phyloP scores from a whole-genome alignment of 1,140 invertebrate species.

The Mizuhopecten yessoensis region DNA sequence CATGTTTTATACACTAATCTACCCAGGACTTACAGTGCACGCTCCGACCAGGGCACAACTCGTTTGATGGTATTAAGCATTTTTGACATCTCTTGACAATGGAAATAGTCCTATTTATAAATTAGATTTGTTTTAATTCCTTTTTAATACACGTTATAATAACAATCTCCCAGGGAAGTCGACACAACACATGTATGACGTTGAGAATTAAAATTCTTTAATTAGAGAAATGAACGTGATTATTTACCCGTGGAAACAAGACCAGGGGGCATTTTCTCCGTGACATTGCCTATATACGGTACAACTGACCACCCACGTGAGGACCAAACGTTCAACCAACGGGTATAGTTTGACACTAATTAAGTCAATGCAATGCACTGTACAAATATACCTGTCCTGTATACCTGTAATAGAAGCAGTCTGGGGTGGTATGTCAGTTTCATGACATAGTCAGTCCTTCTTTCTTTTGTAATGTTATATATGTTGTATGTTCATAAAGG shows the following conservation, averaged over 20 bases:
- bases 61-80: not conserved
- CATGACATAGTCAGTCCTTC: not conserved
- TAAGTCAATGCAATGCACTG: not conserved
- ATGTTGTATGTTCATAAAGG: not conserved
- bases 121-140: slow-evolving; percentile 34
- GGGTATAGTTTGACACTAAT: not conserved
- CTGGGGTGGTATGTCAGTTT: not conserved
- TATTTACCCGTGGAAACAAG: not conserved
- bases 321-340: not conserved
- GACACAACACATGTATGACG: not conserved
- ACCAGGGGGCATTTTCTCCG: slow-evolving; percentile 8
- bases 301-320: slow-evolving; percentile 3
- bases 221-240: not conserved
- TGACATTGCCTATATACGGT: not conserved
- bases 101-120: not conserved
- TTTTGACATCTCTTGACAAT: not conserved
- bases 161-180: not conserved
- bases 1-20: not conserved
- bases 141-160: not conserved
- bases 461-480: not conserved
- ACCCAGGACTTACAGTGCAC: not conserved
- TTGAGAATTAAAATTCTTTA: not conserved
- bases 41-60: not conserved
- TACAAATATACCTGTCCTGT: not conserved
- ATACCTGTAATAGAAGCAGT: too few species aligned